Conservation (phyloP, 2,888 invertebrate species). For the Pristionchus arcanus region DNA sequence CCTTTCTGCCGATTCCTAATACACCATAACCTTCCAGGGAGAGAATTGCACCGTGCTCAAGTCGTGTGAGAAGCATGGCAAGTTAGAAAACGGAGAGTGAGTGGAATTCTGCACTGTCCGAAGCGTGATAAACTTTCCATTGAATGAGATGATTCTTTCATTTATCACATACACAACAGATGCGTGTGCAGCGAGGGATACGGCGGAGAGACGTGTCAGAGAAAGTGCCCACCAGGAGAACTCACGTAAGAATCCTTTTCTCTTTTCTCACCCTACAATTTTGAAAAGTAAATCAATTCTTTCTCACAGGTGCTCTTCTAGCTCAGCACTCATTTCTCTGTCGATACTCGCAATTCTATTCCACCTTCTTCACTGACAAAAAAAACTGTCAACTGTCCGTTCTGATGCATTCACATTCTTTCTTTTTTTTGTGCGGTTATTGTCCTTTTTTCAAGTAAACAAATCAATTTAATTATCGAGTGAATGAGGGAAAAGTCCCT, state of each 20-base stretch:
- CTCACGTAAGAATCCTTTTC: conserved; percentile 69
- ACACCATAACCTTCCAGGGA: conserved; percentile 58
- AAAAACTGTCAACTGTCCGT: too few species aligned
- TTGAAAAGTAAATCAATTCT: not conserved
- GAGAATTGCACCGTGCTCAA: conserved; percentile 69
- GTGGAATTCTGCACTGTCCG: not conserved
- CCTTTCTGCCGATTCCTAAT: not conserved
- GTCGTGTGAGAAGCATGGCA: conserved; percentile 69
- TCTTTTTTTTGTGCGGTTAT: too few species aligned
- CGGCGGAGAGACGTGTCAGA: conserved; percentile 75
- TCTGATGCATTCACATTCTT: too few species aligned
- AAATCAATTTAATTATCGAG: too few species aligned
- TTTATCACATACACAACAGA: conserved; percentile 56
- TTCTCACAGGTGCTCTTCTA: conserved; percentile 2
- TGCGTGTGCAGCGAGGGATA: conserved; percentile 74
- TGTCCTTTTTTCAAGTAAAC: too few species aligned
- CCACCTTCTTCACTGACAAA: not conserved
- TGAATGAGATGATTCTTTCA: not conserved
- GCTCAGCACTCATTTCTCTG: not conserved
- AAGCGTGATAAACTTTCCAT: not conserved
- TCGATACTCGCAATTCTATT: not conserved
- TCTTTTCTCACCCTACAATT: not conserved
- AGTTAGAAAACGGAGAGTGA: conserved; percentile 65
- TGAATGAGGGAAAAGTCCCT: too few species aligned
- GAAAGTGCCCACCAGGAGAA: conserved; percentile 70